Conservation (phyloP, 2,888 invertebrate genomes). For the Cabera pusaria region DNA sequence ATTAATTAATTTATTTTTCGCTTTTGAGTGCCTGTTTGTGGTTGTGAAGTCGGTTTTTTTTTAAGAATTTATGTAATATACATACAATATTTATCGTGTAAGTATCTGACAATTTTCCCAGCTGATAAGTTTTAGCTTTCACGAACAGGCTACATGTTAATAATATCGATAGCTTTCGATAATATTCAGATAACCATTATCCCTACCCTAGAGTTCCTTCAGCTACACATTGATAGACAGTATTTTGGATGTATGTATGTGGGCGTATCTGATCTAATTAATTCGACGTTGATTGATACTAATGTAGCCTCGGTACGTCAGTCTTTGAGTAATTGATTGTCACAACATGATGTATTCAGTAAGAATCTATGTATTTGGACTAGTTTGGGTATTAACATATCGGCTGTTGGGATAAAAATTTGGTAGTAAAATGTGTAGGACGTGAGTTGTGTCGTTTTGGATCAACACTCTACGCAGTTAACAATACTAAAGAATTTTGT, state of each 20-base stretch:
- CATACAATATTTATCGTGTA: no score
- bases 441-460: not conserved
- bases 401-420: conserved; percentile 9
- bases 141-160: no score
- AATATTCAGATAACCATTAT: no score
- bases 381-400: conserved; percentile 18
- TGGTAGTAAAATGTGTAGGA: conserved; percentile 6
- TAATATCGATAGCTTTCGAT: no score
- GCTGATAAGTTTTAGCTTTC: no score
- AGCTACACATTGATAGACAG: conserved; percentile 24
- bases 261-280: conserved; percentile 81
- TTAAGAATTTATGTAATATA: no score
- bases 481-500: no score
- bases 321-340: conserved; percentile 74
- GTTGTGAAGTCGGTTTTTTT: no score
- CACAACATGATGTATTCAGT: conserved; percentile 67
- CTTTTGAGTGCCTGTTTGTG: no score
- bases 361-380: conserved; percentile 31
- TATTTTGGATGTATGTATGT: conserved; percentile 38
- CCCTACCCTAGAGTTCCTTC: conserved; percentile 16
- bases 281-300: conserved; percentile 80
- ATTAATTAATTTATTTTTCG: no score
- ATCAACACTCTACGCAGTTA: no score
- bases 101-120: no score
- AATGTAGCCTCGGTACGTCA: conserved; percentile 68